Conservation (phyloP, 2,797 vertebrate species). For the Eidolon dupreanum region DNA sequence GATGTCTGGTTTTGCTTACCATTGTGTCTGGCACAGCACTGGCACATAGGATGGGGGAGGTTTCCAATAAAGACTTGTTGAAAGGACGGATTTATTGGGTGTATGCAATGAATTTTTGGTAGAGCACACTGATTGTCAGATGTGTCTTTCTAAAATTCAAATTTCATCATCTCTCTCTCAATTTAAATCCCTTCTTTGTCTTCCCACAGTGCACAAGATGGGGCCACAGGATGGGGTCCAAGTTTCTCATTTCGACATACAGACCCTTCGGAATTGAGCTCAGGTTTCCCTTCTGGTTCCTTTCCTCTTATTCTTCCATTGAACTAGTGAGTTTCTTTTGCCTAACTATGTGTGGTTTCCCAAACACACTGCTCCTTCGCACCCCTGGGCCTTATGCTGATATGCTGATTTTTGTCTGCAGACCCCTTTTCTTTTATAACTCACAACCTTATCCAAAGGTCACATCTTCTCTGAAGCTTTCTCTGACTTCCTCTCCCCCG, state of each 20-base stretch:
- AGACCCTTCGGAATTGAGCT: not conserved
- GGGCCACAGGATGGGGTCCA: not conserved
- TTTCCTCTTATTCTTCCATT: not conserved
- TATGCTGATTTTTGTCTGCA: not conserved
- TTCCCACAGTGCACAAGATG: not conserved
- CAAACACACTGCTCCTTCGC: not conserved
- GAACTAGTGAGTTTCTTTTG: constrained; percentile 12
- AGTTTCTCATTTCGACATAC: not conserved
- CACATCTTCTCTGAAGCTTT: constrained; percentile 30
- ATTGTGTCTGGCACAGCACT: constrained; percentile 37
- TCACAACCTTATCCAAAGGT: not conserved
- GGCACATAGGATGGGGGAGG: not conserved
- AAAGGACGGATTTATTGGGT: constrained; percentile 5
- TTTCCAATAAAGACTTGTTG: not conserved
- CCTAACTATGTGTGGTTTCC: not conserved
- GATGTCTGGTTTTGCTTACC: constrained; percentile 62
- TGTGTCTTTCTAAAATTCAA: constrained; percentile 33
- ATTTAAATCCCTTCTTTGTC: not conserved
- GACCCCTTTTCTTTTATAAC: not conserved
- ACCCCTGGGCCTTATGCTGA: not conserved
- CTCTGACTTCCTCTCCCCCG: not conserved
- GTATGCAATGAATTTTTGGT: not conserved
- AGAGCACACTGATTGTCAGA: not conserved
- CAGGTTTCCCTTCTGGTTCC: not conserved
- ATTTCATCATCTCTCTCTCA: not conserved